A percentile compares a stretch with the other conserved stretches of the same genome.
Conservation (phyloP, 1,140 invertebrate genomes). For the Dermatophagoides farinae region DNA sequence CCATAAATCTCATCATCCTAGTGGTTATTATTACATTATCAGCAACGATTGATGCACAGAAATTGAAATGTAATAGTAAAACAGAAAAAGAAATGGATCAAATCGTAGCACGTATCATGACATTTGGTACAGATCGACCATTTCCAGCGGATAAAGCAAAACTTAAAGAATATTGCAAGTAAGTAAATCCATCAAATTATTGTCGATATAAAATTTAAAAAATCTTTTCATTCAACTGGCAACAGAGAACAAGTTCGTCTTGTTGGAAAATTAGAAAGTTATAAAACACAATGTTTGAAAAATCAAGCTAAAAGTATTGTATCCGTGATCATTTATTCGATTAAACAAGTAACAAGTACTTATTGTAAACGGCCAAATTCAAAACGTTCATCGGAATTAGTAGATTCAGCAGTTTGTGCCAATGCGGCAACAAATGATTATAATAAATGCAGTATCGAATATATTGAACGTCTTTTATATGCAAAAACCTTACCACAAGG, state of each 20-base stretch:
- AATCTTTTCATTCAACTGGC: not conserved
- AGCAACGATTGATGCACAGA: not conserved
- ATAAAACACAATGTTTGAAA: conserved; percentile 3
- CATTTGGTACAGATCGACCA: not conserved
- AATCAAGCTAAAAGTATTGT: not conserved
- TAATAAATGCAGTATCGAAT: not conserved
- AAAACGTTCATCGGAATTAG: not conserved
- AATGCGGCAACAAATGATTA: not conserved
- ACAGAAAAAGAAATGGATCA: not conserved
- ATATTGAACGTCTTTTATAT: not conserved
- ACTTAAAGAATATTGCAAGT: not conserved
- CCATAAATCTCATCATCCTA: not conserved
- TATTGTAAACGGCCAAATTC: conserved; percentile 3
- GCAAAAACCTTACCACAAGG: not conserved
- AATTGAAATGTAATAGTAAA: not conserved
- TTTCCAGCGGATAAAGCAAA: not conserved
- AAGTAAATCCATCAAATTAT: no score
- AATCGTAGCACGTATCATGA: not conserved
- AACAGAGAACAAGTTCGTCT: not conserved
- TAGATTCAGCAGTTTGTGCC: not conserved
- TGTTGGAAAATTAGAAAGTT: not conserved
- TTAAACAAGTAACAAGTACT: not conserved
- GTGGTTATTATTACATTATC: not conserved
- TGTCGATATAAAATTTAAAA: no score
- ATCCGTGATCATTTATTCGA: not conserved